Evolutionary conservation across 2,113 vertebrate genomes (phyloP), one percentile per base, ranked within the genome.

Genomic region (Sinocyclocheilus grahami): DNA sequence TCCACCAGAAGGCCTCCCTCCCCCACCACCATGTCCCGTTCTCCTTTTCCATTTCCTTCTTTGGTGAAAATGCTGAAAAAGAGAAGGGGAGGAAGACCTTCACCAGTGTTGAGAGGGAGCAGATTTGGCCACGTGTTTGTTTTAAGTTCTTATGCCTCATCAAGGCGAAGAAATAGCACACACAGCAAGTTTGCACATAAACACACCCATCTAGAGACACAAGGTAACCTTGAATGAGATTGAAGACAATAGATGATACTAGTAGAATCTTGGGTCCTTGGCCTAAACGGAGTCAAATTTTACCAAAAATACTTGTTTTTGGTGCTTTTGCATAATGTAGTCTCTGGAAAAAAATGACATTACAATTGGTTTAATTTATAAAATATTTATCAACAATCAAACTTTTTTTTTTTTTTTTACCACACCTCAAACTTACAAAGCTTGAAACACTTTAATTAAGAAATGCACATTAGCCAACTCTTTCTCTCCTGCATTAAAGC

Each of bases 11-110:
- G 86, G 86, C 86, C 67, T 60, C 95, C 90, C 90, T 89, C 90
- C 90, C 89, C 60, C 24, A 82, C 93, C 95, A 90, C 89, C 87
- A 90, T 89, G 86, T 89, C 87, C 87, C 48, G 89, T 88, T 89
- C 90, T 92, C 89, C 94, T 95, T 96, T 96, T 96, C 95, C 96
- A 96, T 98, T 97, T 97, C 98, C 98, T 99, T 99, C 99, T 99
- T 98, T 99, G 97, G 98, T 96, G 95, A 99, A 97, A 97, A 95
- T 94, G 93, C 93, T 94, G 93, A 94, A 95, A 95, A 93, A 83
- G 91, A 92, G 86, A 93, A 93, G 89, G 79, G 92, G 92, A 94
- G 92, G 92, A 92, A 92, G 92, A 92, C 87, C 86, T 91, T 90
- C 78, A 87, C 91, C 86, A 90, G 91, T 87, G 65, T 86, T 82